A percentile compares a stretch with the other conserved stretches of the same genome.
These are phyloP conservation scores for Chironomus tepperi DNA, from an alignment of 1,140 invertebrate genomes.

Conservation along the genomic window DNA sequence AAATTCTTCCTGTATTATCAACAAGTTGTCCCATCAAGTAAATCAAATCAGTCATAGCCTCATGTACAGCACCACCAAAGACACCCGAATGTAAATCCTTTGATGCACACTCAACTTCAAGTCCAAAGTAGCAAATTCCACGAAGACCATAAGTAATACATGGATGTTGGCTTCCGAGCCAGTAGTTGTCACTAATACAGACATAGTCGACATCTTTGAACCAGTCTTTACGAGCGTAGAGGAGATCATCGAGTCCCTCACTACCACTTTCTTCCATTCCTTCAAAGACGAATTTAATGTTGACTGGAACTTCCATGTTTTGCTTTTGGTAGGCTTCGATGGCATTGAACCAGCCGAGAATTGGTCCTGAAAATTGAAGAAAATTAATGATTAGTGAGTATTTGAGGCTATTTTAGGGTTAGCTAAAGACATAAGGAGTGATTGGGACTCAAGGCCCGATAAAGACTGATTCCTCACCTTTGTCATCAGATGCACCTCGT, in stretches of 20 bases:
- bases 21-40: constrained; percentile 74
- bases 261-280: constrained; percentile 98
- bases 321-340: constrained; percentile 78
- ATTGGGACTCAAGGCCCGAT: too few relatives aligned
- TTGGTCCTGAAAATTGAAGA: constrained; percentile 42
- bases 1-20: constrained; percentile 74
- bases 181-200: constrained; percentile 98
- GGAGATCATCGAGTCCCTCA: constrained; percentile 83
- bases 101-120: constrained; percentile 79
- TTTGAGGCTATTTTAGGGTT: too few relatives aligned
- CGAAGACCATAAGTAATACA: constrained; percentile 95
- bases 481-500: constrained; percentile 89
- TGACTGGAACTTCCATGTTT: constrained; percentile 70
- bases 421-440: too few relatives aligned
- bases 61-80: constrained; percentile 83
- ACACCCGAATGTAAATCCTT: constrained; percentile 95
- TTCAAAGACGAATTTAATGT: constrained; percentile 95
- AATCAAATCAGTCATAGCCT: constrained; percentile 84
- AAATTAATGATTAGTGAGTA: too few relatives aligned
- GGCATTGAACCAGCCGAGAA: constrained; percentile 89
- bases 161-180: constrained; percentile 92
- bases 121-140: constrained; percentile 85
- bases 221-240: constrained; percentile 70
- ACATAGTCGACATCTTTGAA: constrained; percentile 83
- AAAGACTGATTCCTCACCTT: too few relatives aligned